Conservation (phyloP, 2,888 invertebrate species). For the Pseudanteris insignis region DNA sequence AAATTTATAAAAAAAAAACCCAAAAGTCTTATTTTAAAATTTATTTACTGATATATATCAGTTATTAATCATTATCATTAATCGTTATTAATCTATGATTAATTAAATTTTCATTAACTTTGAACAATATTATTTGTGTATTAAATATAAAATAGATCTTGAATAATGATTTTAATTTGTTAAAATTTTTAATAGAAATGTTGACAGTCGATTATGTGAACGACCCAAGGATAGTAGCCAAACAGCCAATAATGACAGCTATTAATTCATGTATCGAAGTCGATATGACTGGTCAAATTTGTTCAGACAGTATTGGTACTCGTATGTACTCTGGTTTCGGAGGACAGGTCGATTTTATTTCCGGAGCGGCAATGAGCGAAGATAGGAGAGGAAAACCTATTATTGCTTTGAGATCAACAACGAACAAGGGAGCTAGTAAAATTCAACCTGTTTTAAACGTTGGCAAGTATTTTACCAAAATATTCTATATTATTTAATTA, state of each 20-base stretch:
- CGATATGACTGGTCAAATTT: slow-evolving; percentile 93
- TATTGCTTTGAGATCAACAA: slow-evolving; percentile 72
- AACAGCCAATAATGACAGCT: slow-evolving; percentile 91
- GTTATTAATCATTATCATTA: too few species aligned
- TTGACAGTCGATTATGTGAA: slow-evolving; percentile 89
- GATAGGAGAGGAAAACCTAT: slow-evolving; percentile 75
- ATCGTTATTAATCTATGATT: too few species aligned
- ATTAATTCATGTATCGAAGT: slow-evolving; percentile 97
- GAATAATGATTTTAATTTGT: slow-evolving; percentile 8
- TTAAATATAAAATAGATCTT: background rate
- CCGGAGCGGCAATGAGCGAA: slow-evolving; percentile 72
- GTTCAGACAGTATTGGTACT: slow-evolving; percentile 91
- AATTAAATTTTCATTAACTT: background rate
- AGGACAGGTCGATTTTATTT: slow-evolving; percentile 75
- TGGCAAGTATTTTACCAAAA: slow-evolving; percentile 59
- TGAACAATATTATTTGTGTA: too few species aligned
- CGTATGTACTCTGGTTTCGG: slow-evolving; percentile 75
- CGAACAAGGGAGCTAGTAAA: slow-evolving; percentile 72
- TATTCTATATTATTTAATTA: background rate
- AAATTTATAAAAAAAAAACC: too few species aligned
- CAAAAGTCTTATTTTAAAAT: too few species aligned
- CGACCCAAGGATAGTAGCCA: slow-evolving; percentile 81
- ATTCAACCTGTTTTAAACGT: slow-evolving; percentile 71
- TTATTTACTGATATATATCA: too few species aligned
- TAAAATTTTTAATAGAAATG: slow-evolving; percentile 75